Base-by-base conservation (phyloP, 2,888 invertebrate species). In the Tanypteryx hageni region DNA sequence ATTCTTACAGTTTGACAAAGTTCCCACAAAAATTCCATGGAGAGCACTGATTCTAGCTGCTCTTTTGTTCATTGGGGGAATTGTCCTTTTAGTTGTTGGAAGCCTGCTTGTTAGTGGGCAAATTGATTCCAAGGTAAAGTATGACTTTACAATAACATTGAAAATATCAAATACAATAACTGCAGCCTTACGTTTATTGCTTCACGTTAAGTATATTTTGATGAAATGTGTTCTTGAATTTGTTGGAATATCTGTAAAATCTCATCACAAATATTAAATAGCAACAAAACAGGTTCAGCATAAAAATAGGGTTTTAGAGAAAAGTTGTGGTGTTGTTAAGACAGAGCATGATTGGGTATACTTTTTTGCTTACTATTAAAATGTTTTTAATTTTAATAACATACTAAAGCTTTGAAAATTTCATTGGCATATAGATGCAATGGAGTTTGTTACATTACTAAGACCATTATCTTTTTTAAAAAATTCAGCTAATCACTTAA, bases 41-140 rank as follows among this genome's bases (percentile, higher is more conserved):
- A 98, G 97, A 95, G 98, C 98, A 0, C 97, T 99, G 92, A 95
- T 96, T 11, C 95, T 98, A 93, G 98, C 98, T 0, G 95, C 97
- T 18, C 96, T 97, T 93, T 95, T 99, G 82, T 97, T 98, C 94
- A 94, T 98, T 89, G 96, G 97, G n/a, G 99, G 99, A 14, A 96
- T 97, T 13, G 94, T 97, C 31, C 95, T 98, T 93, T 96, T 98
- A n/a, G 96, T 97, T 92, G 96, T 97, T 92, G 98, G 98, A 76
- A 96, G 97, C 93, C 95, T 98, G 93, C 97, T 98, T 93, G 96
- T 98, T 57, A 96, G 97, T 93, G 98, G 98, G 27, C 97, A 97
- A 94, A 97, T 98, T 94, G 97, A 97, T 94, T 96, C 97, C 61
- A 97, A 98, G 95, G 96, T 96, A 95, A 94, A 94, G 92, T 92